Percentiles rank a stretch among this genome's conserved stretches.
Evolutionary conservation across 2,113 vertebrate species (phyloP).

Genomic region (western clawed frog (Xenopus tropicalis)): DNA sequence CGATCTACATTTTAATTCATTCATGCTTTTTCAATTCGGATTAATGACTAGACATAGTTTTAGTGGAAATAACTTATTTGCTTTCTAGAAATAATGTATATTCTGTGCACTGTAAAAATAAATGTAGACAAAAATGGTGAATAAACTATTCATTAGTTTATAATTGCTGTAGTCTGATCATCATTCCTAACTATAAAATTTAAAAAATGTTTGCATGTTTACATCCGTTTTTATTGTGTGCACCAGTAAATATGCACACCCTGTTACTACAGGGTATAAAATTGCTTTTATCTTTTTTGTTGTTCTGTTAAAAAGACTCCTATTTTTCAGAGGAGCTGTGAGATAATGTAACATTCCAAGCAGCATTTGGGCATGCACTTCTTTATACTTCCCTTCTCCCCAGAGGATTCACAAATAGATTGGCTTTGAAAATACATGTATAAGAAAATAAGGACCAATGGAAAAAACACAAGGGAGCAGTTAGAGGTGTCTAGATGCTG

Average conservation of each 20-base stretch:
- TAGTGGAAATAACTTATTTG: too few species aligned
- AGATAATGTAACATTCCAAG: constrained; percentile 14
- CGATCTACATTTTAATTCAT: too few species aligned
- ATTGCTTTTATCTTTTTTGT: constrained; percentile 11
- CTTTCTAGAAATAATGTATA: too few species aligned
- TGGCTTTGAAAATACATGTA: constrained; percentile 13
- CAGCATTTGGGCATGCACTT: constrained; percentile 10
- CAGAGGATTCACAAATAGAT: constrained; percentile 19
- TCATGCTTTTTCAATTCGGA: too few species aligned
- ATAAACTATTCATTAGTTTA: too few species aligned
- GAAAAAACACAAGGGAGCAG: constrained; percentile 7
- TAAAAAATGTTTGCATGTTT: too few species aligned
- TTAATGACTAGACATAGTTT: too few species aligned
- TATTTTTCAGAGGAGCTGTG: constrained; percentile 11
- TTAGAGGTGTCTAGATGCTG: not conserved
- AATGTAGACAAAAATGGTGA: too few species aligned
- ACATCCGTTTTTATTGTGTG: not conserved
- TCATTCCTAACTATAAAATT: too few species aligned
- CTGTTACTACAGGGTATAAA: constrained; percentile 6
- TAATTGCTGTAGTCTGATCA: too few species aligned
- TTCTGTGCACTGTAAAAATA: too few species aligned
- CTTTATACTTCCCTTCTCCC: constrained; percentile 14
- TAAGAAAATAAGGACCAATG: constrained; percentile 20
- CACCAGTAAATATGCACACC: constrained; percentile 10
- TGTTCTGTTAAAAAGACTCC: constrained; percentile 4